These are phyloP conservation scores for Thysanoteuthis rhombus DNA, from an alignment of 2,888 invertebrate species.

Conservation along the genomic window DNA sequence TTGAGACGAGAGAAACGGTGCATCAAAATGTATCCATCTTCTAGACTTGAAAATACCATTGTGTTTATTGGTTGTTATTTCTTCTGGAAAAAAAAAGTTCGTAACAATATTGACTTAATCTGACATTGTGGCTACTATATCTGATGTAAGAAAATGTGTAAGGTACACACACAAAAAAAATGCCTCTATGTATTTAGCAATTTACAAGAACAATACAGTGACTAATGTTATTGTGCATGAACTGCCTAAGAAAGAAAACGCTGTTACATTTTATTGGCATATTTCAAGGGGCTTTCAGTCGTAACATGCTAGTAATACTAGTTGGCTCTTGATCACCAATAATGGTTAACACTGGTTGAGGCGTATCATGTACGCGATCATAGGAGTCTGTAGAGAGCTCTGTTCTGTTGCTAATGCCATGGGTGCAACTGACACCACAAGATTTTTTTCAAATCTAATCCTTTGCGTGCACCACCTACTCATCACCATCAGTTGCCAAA, in stretches of 20 bases:
- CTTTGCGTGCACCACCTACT: not conserved
- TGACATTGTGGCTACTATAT: not conserved
- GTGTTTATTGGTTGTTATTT: not conserved
- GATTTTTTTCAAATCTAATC: not conserved
- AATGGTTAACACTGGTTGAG: not conserved
- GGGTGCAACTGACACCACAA: not conserved
- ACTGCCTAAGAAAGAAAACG: not conserved
- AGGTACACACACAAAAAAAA: not conserved
- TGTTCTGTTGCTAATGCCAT: not conserved
- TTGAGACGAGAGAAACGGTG: not conserved
- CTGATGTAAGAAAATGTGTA: not conserved
- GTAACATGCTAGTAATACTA: not conserved
- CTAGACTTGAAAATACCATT: not conserved
- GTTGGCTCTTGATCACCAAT: not conserved
- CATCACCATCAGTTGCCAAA: not conserved
- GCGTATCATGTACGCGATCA: not conserved
- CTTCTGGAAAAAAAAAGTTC: not conserved
- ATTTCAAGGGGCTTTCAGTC: not conserved
- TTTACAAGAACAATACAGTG: not conserved
- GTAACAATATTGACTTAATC: not conserved
- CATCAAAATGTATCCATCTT: not conserved
- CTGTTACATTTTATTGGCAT: not conserved
- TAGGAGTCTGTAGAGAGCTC: not conserved
- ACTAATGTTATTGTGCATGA: not conserved
- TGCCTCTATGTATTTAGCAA: too few species aligned